Conservation (phyloP, 2,797 vertebrate genomes). For the Natrix natrix region DNA sequence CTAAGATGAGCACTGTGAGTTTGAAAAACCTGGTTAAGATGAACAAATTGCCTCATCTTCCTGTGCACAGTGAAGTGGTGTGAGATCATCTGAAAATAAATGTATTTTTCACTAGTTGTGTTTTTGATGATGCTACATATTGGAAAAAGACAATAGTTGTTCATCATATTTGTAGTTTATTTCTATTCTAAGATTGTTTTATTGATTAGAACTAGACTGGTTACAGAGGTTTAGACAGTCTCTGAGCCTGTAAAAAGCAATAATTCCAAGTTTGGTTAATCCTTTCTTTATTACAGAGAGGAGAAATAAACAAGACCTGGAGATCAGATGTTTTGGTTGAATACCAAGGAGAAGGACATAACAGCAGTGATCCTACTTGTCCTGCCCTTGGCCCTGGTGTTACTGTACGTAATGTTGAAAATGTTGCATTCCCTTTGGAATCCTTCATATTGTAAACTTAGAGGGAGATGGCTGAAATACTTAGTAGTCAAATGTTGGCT, state of each 20-base stretch:
- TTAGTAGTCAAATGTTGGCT: background rate
- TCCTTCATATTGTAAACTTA: background rate
- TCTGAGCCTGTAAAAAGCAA: background rate
- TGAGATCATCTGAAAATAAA: background rate
- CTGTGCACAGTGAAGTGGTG: background rate
- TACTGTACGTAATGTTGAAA: conserved; percentile 75
- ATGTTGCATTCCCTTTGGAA: background rate
- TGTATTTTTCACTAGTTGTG: background rate
- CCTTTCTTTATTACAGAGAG: conserved; percentile 73
- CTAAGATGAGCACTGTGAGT: background rate
- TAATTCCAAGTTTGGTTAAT: background rate
- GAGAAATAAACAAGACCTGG: conserved; percentile 82
- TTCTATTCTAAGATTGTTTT: background rate
- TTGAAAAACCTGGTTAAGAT: background rate
- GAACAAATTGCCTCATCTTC: background rate
- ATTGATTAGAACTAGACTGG: background rate
- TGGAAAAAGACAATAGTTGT: background rate
- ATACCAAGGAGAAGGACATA: conserved; percentile 92
- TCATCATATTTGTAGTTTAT: background rate
- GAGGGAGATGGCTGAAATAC: background rate
- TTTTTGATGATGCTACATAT: background rate
- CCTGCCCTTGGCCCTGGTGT: conserved; percentile 91
- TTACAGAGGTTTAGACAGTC: background rate
- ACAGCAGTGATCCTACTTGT: conserved; percentile 85
- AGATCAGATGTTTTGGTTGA: conserved; percentile 93